Evolutionary conservation across 2,888 invertebrate species (phyloP).

Genomic region (Microctonus brassicae): DNA sequence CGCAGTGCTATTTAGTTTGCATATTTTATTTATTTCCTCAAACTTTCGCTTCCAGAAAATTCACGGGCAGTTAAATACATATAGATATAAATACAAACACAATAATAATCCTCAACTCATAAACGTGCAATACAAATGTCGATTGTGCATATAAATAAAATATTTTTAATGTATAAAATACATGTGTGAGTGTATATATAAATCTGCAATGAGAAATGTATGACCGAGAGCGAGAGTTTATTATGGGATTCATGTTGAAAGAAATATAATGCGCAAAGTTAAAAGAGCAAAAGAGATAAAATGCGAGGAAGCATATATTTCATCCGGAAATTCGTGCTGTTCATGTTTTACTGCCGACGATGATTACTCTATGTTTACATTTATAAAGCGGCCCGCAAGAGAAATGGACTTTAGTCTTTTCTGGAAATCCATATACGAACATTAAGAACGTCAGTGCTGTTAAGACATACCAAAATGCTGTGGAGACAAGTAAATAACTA

Average conservation of each 20-base stretch:
- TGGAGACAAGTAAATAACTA: constrained; percentile 39
- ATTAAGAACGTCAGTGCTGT: constrained; percentile 1
- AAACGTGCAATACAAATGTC: constrained; percentile 23
- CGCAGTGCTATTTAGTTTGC: not conserved
- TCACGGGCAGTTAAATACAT: constrained; percentile 3
- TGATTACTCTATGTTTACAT: constrained; percentile 53
- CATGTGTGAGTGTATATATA: no score
- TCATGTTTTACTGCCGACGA: constrained; percentile 19
- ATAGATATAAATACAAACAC: not conserved
- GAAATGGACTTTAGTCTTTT: constrained; percentile 51
- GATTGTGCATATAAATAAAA: not conserved
- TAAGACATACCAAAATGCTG: constrained; percentile 33
- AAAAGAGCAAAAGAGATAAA: not conserved
- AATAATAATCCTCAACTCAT: not conserved
- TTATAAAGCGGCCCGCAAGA: constrained; percentile 54
- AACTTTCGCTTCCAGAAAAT: constrained; percentile 32
- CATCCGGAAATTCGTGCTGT: constrained; percentile 28
- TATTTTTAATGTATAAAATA: no score
- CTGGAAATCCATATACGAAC: constrained; percentile 24
- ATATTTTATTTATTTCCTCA: constrained; percentile 22
- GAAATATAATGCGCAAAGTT: not conserved
- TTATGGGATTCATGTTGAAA: not conserved
- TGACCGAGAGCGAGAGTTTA: constrained; percentile 19
- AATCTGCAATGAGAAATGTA: not conserved
- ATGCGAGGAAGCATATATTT: not conserved